A percentile compares a stretch with the other conserved stretches of the same genome.
Evolutionary conservation across 1,140 invertebrate genomes (phyloP).

Genomic region (Drosophila baimaii): DNA sequence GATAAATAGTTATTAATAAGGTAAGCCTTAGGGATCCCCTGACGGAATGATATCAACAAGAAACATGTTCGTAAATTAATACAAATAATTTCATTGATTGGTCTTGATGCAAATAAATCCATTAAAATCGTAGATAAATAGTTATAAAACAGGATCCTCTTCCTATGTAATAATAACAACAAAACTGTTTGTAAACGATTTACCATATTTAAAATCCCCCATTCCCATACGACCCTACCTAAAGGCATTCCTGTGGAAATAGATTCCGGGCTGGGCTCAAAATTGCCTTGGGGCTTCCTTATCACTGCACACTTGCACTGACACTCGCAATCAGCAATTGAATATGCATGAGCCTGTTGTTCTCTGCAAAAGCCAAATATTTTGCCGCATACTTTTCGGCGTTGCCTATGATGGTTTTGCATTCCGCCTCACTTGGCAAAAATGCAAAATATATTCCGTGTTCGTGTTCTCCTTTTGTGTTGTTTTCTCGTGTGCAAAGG

Average conservation of each 20-base stretch:
- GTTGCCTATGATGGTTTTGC: constrained; percentile 26
- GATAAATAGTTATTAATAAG: too few species aligned
- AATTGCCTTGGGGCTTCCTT: constrained; percentile 22
- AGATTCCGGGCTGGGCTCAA: constrained; percentile 4
- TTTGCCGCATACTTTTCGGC: constrained; percentile 40
- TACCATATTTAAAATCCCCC: not conserved
- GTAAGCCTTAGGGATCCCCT: too few species aligned
- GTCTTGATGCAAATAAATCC: too few species aligned
- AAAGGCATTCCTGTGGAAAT: not conserved
- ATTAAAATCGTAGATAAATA: not conserved
- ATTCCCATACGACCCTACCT: not conserved
- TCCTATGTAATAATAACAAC: not conserved
- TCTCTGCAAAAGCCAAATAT: constrained; percentile 43
- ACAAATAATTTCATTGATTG: too few species aligned
- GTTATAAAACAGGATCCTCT: not conserved
- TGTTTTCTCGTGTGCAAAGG: constrained; percentile 5
- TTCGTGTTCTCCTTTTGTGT: constrained; percentile 11
- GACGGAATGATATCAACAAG: too few species aligned
- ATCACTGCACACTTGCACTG: constrained; percentile 28
- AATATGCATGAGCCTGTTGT: constrained; percentile 52
- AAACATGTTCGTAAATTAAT: too few species aligned
- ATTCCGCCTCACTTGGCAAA: constrained; percentile 56
- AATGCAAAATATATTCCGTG: constrained; percentile 52
- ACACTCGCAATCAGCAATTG: constrained; percentile 48
- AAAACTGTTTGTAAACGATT: not conserved